Percentiles rank a stretch among this genome's conserved stretches.
These are phyloP conservation scores for Philereme transversata DNA, from an alignment of 2,888 invertebrate species.

Conservation along the genomic window DNA sequence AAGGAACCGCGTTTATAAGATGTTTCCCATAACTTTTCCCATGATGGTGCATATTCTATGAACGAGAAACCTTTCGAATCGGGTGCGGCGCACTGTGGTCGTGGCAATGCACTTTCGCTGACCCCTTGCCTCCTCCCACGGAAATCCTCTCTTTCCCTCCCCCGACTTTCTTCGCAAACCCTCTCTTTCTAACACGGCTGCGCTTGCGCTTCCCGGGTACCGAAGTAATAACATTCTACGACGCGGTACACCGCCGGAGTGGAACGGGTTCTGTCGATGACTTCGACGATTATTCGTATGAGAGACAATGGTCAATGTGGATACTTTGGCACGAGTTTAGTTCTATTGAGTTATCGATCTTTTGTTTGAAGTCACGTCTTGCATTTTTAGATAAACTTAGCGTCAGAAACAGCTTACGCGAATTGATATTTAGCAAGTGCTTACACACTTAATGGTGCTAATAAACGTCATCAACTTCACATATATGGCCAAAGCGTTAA, in stretches of 20 bases:
- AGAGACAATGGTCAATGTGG: slow-evolving; percentile 72
- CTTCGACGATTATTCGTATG: slow-evolving; percentile 76
- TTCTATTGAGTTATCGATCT: slow-evolving; percentile 36
- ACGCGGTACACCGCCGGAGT: slow-evolving; percentile 78
- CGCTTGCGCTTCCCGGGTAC: slow-evolving; percentile 78
- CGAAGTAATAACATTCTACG: slow-evolving; percentile 81
- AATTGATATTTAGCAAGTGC: slow-evolving; percentile 21
- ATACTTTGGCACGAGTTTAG: slow-evolving; percentile 52
- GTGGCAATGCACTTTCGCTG: slow-evolving; percentile 84
- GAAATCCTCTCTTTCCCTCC: slow-evolving; percentile 66
- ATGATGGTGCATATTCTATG: slow-evolving; percentile 64
- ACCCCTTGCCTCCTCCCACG: slow-evolving; percentile 80
- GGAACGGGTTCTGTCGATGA: slow-evolving; percentile 83
- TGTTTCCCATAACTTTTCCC: slow-evolving; percentile 62
- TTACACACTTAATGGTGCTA: slow-evolving; percentile 4
- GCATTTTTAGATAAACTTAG: slow-evolving; percentile 22
- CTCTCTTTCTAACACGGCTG: slow-evolving; percentile 68
- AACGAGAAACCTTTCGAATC: slow-evolving; percentile 77
- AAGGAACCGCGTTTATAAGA: slow-evolving; percentile 36
- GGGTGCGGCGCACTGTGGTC: slow-evolving; percentile 73
- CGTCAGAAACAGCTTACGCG: slow-evolving; percentile 23
- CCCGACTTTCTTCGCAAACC: slow-evolving; percentile 59
- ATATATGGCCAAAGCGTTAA: slow-evolving; percentile 6
- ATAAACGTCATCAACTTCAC: slow-evolving; percentile 7
- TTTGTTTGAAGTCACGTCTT: slow-evolving; percentile 36